Evolutionary conservation across 2,797 vertebrate genomes (phyloP), one percentile per base, ranked within the genome.

Genomic region (Danionella dracula): DNA sequence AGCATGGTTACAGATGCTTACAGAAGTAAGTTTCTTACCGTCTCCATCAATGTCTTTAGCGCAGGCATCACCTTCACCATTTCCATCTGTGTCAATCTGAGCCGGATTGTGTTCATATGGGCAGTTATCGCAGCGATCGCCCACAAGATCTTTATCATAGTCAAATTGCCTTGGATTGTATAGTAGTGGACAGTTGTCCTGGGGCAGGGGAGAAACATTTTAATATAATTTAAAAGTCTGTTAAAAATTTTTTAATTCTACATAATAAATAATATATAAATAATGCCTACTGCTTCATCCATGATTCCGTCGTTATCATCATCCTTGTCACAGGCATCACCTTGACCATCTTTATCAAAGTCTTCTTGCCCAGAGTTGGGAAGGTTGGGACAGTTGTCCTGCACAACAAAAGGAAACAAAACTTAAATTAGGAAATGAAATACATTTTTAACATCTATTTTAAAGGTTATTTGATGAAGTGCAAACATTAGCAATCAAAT

Each of bases 341-440:
- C 97, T 64, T 93, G 89, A 20, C 94, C 93, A 1, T 99, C 97
- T 82, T 90, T 95, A 86, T 99, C 97, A 63, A 98, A 97, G 79
- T 99, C 96, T 61, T 99, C 97, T 80, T 99, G 97, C 61, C 97
- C 97, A 53, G 97, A 99, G 77, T 99, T 99, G 17, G 96, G 97
- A 68, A 99, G 87, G 53, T 81, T 92, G 1, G 96, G 96, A 49
- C 97, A 99, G 75, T 99, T 99, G 85, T 99, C 97, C 97, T 99
- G 72, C 6, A 55, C 4, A 6, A 34, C 2, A 15, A 44, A 48
- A 21, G 0, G 10, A 0, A 61, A 45, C 11, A 44, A 32, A 5
- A 38, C 4, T 38, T 2, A 38, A 11, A 4, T 17, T 4, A 8
- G 23, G 8, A 31, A 49, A 11, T n/a, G n/a, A n/a, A n/a, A n/a